Conservation (phyloP, 1,140 invertebrate genomes). For the Drosophila azteca region DNA sequence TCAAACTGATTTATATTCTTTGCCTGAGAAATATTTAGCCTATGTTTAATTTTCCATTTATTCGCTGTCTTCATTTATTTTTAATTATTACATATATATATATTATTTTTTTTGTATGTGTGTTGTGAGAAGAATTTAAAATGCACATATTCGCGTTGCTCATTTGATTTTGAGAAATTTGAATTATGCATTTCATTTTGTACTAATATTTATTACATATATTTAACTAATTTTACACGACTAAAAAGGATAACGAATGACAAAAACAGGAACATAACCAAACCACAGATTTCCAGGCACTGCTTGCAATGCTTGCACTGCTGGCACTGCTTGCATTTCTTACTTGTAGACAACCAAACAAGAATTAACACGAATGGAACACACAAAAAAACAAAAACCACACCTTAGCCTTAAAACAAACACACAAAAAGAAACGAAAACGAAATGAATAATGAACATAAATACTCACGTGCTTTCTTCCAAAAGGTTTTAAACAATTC, state of each 20-base stretch:
- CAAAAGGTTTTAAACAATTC: not conserved
- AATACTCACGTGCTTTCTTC: constrained; percentile 1
- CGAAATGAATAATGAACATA: not conserved
- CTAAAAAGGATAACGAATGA: constrained; percentile 28
- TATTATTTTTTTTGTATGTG: constrained; percentile 30
- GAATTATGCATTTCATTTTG: constrained; percentile 72
- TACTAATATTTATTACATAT: constrained; percentile 75
- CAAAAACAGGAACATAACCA: constrained; percentile 37
- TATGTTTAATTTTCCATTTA: constrained; percentile 20
- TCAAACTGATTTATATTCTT: constrained; percentile 22
- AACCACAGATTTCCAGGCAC: constrained; percentile 41
- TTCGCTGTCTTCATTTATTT: constrained; percentile 2
- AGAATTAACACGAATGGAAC: constrained; percentile 12
- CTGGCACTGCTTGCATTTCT: constrained; percentile 24
- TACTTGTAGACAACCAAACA: constrained; percentile 9
- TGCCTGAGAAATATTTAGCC: constrained; percentile 32
- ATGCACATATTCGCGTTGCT: constrained; percentile 25
- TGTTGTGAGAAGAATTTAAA: constrained; percentile 48
- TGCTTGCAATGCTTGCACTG: constrained; percentile 16
- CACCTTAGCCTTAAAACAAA: constrained; percentile 49
- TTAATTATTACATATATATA: constrained; percentile 7
- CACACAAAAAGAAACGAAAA: not conserved
- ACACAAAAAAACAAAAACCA: constrained; percentile 19
- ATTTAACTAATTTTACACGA: constrained; percentile 65
- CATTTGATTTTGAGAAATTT: constrained; percentile 32